A percentile compares a stretch with the other conserved stretches of the same genome.
phyloP scores from a whole-genome alignment of 2,797 vertebrate species.

The Pipistrellus kuhlii region DNA sequence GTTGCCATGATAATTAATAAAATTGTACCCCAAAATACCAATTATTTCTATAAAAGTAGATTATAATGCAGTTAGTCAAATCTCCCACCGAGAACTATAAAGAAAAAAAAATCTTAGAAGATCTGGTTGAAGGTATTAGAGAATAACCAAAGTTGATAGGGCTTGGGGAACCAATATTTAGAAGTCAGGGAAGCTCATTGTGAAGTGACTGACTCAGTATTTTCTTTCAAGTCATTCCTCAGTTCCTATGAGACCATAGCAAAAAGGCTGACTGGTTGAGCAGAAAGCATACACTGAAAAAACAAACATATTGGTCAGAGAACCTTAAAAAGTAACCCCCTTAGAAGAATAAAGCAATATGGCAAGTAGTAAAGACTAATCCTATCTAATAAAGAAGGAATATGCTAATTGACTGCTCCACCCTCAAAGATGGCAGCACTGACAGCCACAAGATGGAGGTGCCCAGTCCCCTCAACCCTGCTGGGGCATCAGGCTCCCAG shows the following conservation, averaged over 20 bases:
- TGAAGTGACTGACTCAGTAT: rapidly evolving
- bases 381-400: too few relatives aligned
- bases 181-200: too few relatives aligned
- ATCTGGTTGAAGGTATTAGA: neutral
- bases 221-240: rapidly evolving
- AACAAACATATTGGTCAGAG: neutral
- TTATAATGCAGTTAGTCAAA: neutral
- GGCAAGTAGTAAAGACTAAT: neutral
- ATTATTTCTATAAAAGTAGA: neutral
- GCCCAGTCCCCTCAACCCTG: too few relatives aligned
- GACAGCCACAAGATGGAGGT: too few relatives aligned
- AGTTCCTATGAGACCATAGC: rapidly evolving
- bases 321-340: neutral
- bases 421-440: too few relatives aligned
- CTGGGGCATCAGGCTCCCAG: too few relatives aligned
- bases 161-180: neutral
- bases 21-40: neutral
- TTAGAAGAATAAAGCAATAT: neutral
- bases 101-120: neutral
- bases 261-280: neutral
- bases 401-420: too few relatives aligned
- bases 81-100: neutral
- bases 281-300: neutral
- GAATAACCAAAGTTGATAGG: neutral
- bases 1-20: neutral